These are phyloP conservation scores for Prinia subflava DNA, from an alignment of 2,113 vertebrate genomes.

Conservation along the genomic window DNA sequence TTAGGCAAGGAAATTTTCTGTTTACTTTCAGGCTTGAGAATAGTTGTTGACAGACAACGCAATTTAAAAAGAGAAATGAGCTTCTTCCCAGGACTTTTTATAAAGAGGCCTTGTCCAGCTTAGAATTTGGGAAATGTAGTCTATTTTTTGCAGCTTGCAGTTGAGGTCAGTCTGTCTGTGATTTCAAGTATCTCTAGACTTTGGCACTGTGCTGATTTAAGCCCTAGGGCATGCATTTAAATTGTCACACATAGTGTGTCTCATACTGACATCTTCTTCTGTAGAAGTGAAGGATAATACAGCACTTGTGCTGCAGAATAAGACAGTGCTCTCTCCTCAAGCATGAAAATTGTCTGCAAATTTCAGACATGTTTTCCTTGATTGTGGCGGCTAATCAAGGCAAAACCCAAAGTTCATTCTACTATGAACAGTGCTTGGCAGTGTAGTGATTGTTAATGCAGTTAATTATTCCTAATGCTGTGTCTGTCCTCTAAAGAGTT, in stretches of 20 bases:
- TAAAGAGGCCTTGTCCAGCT: slow-evolving; percentile 57
- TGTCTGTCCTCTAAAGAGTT: slow-evolving; percentile 35
- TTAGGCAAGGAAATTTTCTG: neutral
- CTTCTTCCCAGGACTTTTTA: slow-evolving; percentile 52
- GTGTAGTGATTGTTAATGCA: slow-evolving; percentile 71
- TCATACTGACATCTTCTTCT: slow-evolving; percentile 63
- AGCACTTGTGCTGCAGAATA: slow-evolving; percentile 50
- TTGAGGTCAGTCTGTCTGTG: slow-evolving; percentile 53
- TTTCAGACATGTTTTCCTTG: slow-evolving; percentile 68
- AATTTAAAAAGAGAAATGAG: slow-evolving; percentile 41
- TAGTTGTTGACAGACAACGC: slow-evolving; percentile 1
- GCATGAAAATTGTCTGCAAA: slow-evolving; percentile 52
- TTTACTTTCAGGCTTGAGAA: slow-evolving; percentile 21
- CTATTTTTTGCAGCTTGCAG: slow-evolving; percentile 19
- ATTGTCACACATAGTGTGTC: slow-evolving; percentile 61
- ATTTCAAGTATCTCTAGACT: slow-evolving; percentile 41
- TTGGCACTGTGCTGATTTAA: slow-evolving; percentile 43
- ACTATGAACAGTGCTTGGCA: slow-evolving; percentile 44
- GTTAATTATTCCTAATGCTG: slow-evolving; percentile 78
- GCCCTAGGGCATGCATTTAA: slow-evolving; percentile 66
- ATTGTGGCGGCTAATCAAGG: slow-evolving; percentile 54
- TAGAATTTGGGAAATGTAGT: slow-evolving; percentile 43
- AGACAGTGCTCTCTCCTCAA: slow-evolving; percentile 46
- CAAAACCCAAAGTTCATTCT: slow-evolving; percentile 64
- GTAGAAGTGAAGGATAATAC: slow-evolving; percentile 57